Conservation (phyloP, 1,140 invertebrate species). For the Theocolax elegans region DNA sequence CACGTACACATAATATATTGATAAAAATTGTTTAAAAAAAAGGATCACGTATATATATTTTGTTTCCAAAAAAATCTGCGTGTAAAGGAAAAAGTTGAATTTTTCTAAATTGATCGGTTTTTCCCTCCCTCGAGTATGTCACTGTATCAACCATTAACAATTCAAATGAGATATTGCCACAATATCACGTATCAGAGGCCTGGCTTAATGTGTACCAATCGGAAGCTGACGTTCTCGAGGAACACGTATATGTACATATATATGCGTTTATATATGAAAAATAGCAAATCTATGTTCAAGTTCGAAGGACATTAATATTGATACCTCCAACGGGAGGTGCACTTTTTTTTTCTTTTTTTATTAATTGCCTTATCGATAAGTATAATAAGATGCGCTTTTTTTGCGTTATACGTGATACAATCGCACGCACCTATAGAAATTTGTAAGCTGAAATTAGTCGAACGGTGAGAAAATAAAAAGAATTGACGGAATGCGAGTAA, state of each 20-base stretch:
- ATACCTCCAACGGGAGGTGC: conserved; percentile 1
- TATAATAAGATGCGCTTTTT: conserved; percentile 12
- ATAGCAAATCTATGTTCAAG: background rate
- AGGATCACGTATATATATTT: background rate
- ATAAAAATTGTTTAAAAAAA: background rate
- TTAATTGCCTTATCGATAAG: background rate
- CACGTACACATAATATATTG: too few relatives aligned
- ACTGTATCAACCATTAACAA: conserved; percentile 53
- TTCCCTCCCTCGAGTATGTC: conserved; percentile 3
- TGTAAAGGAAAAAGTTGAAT: too few relatives aligned
- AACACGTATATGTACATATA: background rate
- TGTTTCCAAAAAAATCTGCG: too few relatives aligned
- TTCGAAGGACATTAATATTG: conserved; percentile 8
- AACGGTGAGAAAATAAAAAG: too few relatives aligned
- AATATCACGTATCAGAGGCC: conserved; percentile 61
- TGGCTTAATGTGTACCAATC: conserved; percentile 53
- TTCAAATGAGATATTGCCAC: conserved; percentile 59
- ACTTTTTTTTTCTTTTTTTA: conserved; percentile 11
- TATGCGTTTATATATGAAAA: too few relatives aligned
- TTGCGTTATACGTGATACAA: too few relatives aligned
- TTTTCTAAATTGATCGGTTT: background rate
- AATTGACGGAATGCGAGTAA: too few relatives aligned
- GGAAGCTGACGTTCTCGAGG: conserved; percentile 17
- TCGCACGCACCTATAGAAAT: too few relatives aligned
- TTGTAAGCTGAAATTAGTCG: too few relatives aligned